These are phyloP conservation scores for Notoglanidium macrostoma DNA, from an alignment of 2,797 vertebrate species.

Conservation along the genomic window DNA sequence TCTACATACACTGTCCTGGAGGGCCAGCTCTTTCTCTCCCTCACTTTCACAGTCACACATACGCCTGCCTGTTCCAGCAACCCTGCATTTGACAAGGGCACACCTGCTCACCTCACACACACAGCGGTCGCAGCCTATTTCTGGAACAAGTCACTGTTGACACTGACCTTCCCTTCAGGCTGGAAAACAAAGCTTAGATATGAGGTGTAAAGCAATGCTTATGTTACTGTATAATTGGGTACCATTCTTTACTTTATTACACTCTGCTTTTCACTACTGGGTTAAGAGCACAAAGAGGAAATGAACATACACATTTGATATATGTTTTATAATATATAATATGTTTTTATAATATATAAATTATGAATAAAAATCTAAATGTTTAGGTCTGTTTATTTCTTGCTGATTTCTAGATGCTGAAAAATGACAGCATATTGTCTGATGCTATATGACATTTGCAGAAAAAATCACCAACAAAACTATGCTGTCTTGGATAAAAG, in stretches of 20 bases:
- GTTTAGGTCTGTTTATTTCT: neutral
- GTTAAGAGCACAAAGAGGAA: too few relatives aligned
- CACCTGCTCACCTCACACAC: slow-evolving; percentile 49
- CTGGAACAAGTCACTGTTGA: slow-evolving; percentile 34
- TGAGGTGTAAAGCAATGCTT: neutral
- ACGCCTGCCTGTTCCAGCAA: slow-evolving; percentile 18
- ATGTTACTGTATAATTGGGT: neutral
- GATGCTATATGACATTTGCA: neutral
- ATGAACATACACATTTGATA: neutral
- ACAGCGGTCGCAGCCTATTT: slow-evolving; percentile 51
- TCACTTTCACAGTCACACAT: slow-evolving; percentile 12
- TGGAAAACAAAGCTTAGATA: slow-evolving; percentile 31
- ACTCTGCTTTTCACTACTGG: neutral
- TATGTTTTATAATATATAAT: too few relatives aligned
- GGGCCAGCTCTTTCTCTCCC: slow-evolving; percentile 16
- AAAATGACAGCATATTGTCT: neutral
- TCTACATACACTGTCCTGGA: neutral
- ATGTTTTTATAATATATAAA: too few relatives aligned
- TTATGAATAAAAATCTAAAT: neutral
- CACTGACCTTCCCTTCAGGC: slow-evolving; percentile 37
- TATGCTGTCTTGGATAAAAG: neutral
- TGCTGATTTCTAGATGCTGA: neutral
- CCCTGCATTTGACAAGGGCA: slow-evolving; percentile 48
- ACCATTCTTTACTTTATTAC: neutral
- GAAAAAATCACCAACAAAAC: neutral